Percentiles rank a stretch among this genome's conserved stretches.
phyloP scores from a whole-genome alignment of 2,113 vertebrate species.

The Corvus cornix region DNA sequence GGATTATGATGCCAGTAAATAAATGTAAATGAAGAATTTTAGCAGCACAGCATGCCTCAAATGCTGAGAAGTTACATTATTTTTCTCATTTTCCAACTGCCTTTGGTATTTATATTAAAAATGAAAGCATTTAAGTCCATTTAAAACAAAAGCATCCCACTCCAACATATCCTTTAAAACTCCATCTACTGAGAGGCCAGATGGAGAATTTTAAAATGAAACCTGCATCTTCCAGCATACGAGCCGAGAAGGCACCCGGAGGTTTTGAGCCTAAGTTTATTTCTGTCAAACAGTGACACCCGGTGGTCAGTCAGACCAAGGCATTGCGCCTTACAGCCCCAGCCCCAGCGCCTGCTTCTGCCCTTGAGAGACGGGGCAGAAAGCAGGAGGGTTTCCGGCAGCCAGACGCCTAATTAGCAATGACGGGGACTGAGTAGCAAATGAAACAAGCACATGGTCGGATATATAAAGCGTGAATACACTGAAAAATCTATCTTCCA shows the following conservation, averaged over 20 bases:
- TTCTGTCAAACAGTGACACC: conserved; percentile 42
- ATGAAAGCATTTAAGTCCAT: not conserved
- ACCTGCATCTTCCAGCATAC: not conserved
- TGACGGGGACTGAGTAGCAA: not conserved
- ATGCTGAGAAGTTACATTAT: not conserved
- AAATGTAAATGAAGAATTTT: not conserved
- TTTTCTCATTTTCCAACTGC: not conserved
- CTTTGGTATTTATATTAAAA: not conserved
- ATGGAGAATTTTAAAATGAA: not conserved
- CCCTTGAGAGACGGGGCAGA: not conserved
- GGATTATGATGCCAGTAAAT: not conserved
- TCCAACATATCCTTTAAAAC: not conserved
- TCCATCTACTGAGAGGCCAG: not conserved
- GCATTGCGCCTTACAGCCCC: fast-evolving
- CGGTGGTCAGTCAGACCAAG: not conserved
- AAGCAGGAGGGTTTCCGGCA: not conserved
- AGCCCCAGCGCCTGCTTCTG: not conserved
- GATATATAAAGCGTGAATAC: not conserved
- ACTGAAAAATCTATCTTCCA: not conserved
- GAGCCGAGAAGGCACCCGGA: fast-evolving
- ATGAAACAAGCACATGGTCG: fast-evolving
- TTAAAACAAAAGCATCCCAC: not conserved
- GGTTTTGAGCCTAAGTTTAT: not conserved
- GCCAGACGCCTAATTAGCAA: not conserved
- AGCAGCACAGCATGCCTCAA: not conserved